Evolutionary conservation across 2,888 invertebrate genomes (phyloP), one percentile per base, ranked within the genome.

Genomic region (Phytoseiulus persimilis): DNA sequence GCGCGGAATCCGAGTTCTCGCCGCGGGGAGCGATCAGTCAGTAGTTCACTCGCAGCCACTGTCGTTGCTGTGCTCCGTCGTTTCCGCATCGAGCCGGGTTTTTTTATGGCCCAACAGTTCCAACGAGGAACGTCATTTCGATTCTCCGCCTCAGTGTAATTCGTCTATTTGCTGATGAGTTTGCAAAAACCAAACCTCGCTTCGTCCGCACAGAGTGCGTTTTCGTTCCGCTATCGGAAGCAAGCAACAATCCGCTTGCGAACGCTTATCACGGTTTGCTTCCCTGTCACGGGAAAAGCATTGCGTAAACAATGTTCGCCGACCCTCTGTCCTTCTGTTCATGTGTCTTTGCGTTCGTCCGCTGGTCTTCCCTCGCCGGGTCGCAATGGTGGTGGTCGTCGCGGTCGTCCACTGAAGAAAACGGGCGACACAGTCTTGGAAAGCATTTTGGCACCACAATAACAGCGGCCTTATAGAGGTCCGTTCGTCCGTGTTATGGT

Each of bases 401-500:
- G 65, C 65, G 23, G 65, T 65, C 65, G 65, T 65, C 65, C 65
- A 65, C 65, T 65, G 65, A 65, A 65, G 65, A 65, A 65, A 65
- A 65, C 65, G 65, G 65, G 65, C 65, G 65, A 65, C 65, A 65
- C 65, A 65, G 65, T 65, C 65, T 28, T 65, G 65, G 18, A 65
- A 65, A 23, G 65, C 65, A 65, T 65, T 65, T 65, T 65, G 65
- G 65, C 65, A 65, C 65, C 65, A 65, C 65, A 65, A 65, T 65
- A 65, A 65, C 65, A 65, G 65, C 65, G 65, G 28, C 65, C 65
- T 14, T 18, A 65, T 65, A 65, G 65, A 65, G 65, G 65, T 65
- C 65, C 65, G 65, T 65, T 65, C 65, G 65, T 65, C 65, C 65
- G 65, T 65, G 65, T 65, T 65, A 65, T 65, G 65, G 65, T 65